These are phyloP conservation scores for Falco concolor DNA, from an alignment of 2,797 vertebrate genomes.

Conservation along the genomic window DNA sequence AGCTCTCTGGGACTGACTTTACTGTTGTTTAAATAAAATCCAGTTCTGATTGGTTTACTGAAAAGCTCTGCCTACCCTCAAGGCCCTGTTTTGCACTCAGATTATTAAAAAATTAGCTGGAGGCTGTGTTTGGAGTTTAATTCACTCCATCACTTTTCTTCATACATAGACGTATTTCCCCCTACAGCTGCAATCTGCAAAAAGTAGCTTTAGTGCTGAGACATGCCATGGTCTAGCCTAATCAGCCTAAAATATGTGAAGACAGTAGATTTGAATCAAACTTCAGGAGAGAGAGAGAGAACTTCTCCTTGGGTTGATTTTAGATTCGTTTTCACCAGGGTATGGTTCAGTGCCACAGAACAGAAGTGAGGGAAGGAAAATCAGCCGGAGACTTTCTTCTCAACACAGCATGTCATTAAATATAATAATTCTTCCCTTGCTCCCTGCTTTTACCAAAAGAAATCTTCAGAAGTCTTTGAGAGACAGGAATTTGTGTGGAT, in stretches of 20 bases:
- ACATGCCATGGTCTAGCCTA: not conserved
- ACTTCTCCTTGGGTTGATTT: not conserved
- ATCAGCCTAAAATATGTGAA: constrained; percentile 14
- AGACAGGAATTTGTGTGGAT: not conserved
- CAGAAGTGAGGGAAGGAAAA: not conserved
- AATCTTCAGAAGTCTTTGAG: not conserved
- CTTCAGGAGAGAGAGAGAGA: not conserved
- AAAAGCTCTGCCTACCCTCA: constrained; percentile 21
- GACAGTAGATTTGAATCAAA: constrained; percentile 16
- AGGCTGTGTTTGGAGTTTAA: constrained; percentile 50
- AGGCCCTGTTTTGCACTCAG: not conserved
- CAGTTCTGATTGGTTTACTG: constrained; percentile 22
- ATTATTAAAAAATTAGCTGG: constrained; percentile 66
- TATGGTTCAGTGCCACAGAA: not conserved
- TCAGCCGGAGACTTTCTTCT: not conserved
- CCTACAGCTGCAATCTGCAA: constrained; percentile 52
- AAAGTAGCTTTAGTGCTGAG: constrained; percentile 15
- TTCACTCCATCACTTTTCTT: not conserved
- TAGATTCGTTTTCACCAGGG: not conserved
- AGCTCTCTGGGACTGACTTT: constrained; percentile 4
- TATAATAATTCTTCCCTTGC: not conserved
- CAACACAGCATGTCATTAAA: not conserved
- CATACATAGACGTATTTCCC: constrained; percentile 2
- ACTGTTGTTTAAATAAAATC: constrained; percentile 13
- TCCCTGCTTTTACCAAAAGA: not conserved